Evolutionary conservation across 2,797 vertebrate species (phyloP), one percentile per base, ranked within the genome.

Genomic region (Calcarius lapponicus): DNA sequence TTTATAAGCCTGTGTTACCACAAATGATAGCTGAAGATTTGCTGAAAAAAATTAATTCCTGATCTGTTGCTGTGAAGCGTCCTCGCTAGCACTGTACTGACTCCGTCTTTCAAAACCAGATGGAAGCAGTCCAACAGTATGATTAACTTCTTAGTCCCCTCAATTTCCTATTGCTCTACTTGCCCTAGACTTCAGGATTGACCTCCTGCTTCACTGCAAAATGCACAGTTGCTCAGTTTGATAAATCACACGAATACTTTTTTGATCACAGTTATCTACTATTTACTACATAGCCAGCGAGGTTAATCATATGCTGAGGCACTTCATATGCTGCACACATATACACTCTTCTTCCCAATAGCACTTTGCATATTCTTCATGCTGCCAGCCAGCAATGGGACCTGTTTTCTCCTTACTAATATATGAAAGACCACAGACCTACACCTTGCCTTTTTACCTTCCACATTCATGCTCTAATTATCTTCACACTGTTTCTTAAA

Each of bases 111-210:
- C 96, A 54, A 93, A 98, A 97, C 96, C 93, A 96, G 97, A 98
- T 97, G 97, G 97, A 97, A 97, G 92, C 92, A 78, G 97, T 98
- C 97, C 91, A 97, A 94, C 71, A 70, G 88, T 74, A 96, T 98
- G 98, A 98, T 98, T 98, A 98, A 98, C 97, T 98, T 98, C 96
- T 97, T 92, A 97, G 97, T 95, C 94, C 94, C 92, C 53, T 93
- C 97, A 97, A 97, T 98, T 97, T 98, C 97, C 97, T 97, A 83
- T 71, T 91, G 96, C 96, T 97, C 91, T 91, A 86, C 97, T 97
- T 97, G 97, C 97, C 97, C 96, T 93, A 96, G 97, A 97, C 97
- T 98, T 98, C 96, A 94, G 96, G 96, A 98, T 81, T 97, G 98
- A 98, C 98, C 97, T 97, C 97, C 95, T 88, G 97, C 94, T 96